phyloP scores from a whole-genome alignment of 2,888 invertebrate genomes.

The Aleiodes leptofemur region DNA sequence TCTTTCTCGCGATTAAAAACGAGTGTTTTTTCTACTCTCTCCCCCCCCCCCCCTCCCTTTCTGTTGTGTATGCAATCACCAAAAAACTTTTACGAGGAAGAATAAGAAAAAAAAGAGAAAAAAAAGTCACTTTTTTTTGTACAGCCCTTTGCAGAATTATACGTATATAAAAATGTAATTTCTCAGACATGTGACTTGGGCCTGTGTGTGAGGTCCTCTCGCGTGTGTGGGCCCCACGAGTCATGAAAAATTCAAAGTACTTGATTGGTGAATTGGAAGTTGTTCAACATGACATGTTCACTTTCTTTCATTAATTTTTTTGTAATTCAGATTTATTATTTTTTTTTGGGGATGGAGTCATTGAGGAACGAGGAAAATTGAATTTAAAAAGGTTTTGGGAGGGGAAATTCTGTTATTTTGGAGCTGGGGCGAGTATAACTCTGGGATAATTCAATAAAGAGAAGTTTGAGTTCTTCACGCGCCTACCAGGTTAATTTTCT shows the following conservation, averaged over 20 bases:
- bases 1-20: background rate
- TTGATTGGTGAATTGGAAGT: conserved; percentile 45
- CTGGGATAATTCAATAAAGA: too few relatives aligned
- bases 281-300: conserved; percentile 39
- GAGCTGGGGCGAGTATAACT: too few relatives aligned
- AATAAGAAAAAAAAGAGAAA: conserved; percentile 22
- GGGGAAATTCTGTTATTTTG: too few relatives aligned
- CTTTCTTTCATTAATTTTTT: conserved; percentile 41
- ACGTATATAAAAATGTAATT: conserved; percentile 68
- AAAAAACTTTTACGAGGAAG: conserved; percentile 4
- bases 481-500: too few relatives aligned
- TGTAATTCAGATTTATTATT: conserved; percentile 49
- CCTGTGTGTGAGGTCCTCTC: conserved; percentile 61
- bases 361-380: too few relatives aligned
- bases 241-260: conserved; percentile 52
- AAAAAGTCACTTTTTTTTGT: conserved; percentile 40
- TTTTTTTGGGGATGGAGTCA: too few relatives aligned
- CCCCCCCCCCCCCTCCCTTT: background rate
- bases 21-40: too few relatives aligned
- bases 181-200: conserved; percentile 57
- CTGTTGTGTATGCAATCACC: conserved; percentile 21
- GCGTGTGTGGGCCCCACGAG: conserved; percentile 54
- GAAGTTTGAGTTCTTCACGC: too few relatives aligned
- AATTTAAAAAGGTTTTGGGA: too few relatives aligned
- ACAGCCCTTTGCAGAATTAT: conserved; percentile 55